These are phyloP conservation scores for Alca torda DNA, from an alignment of 2,797 vertebrate genomes.

Conservation along the genomic window DNA sequence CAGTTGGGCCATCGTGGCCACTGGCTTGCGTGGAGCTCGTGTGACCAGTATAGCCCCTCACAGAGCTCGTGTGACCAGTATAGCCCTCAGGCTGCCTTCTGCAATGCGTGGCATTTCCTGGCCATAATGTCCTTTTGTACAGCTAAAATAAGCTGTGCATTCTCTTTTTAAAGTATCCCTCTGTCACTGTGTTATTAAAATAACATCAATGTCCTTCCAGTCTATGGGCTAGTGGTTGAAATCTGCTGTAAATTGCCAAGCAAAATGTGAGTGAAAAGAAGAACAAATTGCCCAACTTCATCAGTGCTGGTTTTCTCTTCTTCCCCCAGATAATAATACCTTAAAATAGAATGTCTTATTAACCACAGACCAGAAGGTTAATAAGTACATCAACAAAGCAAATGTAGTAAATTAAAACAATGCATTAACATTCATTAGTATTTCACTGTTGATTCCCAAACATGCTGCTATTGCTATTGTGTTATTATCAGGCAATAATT, in stretches of 20 bases:
- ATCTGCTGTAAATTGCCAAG: constrained; percentile 27
- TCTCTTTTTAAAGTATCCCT: neutral
- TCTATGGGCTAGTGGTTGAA: neutral
- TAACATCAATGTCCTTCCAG: neutral
- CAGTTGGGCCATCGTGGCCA: accelerated
- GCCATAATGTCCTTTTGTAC: neutral
- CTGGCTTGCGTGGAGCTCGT: accelerated
- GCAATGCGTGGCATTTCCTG: neutral
- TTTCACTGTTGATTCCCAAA: constrained; percentile 62
- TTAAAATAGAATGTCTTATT: constrained; percentile 63
- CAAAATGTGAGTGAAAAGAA: constrained; percentile 36
- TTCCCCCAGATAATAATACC: constrained; percentile 15
- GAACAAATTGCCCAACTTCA: constrained; percentile 26
- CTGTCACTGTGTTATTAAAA: neutral
- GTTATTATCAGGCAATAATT: constrained; percentile 62
- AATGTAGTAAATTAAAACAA: constrained; percentile 64
- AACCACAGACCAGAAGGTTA: constrained; percentile 64
- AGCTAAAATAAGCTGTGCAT: neutral
- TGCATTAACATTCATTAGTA: constrained; percentile 69
- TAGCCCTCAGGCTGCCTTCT: neutral
- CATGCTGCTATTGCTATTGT: constrained; percentile 46
- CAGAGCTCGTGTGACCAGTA: neutral
- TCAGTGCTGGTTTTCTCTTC: neutral
- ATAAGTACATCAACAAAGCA: constrained; percentile 61
- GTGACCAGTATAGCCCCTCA: neutral